Evolutionary conservation across 2,888 invertebrate species (phyloP), one percentile per base, ranked within the genome.

Genomic region (Habrosyne pyritoides): DNA sequence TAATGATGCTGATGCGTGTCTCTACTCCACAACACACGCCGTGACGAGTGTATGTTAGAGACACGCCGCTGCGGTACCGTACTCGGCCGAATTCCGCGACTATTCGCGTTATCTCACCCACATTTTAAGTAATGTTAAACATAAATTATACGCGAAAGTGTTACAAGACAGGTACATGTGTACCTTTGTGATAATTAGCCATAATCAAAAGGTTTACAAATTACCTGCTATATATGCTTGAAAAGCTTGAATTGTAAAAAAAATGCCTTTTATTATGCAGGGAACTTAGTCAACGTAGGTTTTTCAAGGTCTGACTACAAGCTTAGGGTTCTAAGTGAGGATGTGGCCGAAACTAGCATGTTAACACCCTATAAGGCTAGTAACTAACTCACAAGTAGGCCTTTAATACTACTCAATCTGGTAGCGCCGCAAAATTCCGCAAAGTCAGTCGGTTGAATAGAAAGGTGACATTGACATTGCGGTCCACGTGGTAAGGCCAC

Each of bases 381-480:
- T n/a, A n/a, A n/a, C n/a, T n/a, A n/a, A n/a, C n/a, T 14, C n/a
- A 36, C n/a, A 36, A 33, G 33, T 33, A 24, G 3, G 24, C 4
- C 24, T 24, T 5, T 24, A 24, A 24, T 18, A 36, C 36, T n/a
- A 42, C 42, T 18, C 18, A 14, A 14, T 36, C 24, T 24, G 24
- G 24, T 24, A 24, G 24, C 55, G 18, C 46, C 46, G 50, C 46
- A 51, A 54, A 53, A 66, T 59, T 68, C 36, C 36, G 18, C 42
- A 42, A 42, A 42, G 42, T 42, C 14, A 42, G 18, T 42, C 42
- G 18, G 42, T 18, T 5, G 69, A 77, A 71, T 80, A 76, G 77
- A 81, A 83, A 87, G 86, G 86, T 88, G 89, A 89, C 91, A 89
- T 89, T 90, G 89, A 89, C 88, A 86, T 87, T 89, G 87, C 61